These are phyloP conservation scores for Eptesicus fuscus DNA, from an alignment of 2,113 vertebrate genomes.

Conservation along the genomic window DNA sequence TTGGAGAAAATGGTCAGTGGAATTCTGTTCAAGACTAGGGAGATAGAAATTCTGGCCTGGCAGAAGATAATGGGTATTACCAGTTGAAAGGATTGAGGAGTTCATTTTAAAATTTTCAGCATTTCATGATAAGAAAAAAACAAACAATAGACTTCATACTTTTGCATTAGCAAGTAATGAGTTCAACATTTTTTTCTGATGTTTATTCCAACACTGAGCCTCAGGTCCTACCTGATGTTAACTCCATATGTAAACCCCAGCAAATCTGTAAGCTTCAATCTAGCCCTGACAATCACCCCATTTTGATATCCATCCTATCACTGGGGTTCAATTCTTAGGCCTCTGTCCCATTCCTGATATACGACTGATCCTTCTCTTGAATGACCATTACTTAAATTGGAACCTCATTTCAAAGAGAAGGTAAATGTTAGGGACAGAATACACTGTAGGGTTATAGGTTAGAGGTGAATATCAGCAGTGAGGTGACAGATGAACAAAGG, in stretches of 20 bases:
- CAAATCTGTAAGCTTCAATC: neutral
- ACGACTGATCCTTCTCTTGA: neutral
- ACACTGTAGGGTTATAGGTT: neutral
- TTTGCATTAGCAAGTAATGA: neutral
- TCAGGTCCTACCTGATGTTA: neutral
- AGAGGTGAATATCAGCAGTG: neutral
- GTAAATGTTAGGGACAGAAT: neutral
- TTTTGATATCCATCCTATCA: neutral
- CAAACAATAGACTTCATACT: neutral
- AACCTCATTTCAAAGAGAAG: neutral
- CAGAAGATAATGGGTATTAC: neutral
- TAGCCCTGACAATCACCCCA: neutral
- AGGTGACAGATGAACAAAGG: neutral
- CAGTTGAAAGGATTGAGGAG: neutral
- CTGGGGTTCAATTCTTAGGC: neutral
- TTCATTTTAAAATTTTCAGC: neutral
- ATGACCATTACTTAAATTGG: neutral
- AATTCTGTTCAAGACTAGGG: neutral
- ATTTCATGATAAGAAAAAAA: neutral
- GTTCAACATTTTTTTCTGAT: neutral
- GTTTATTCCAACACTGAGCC: neutral
- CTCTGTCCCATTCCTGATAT: neutral
- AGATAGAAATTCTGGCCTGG: neutral
- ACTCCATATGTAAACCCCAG: neutral
- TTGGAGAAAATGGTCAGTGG: neutral